Conservation (phyloP, 2,113 vertebrate genomes). For the Glaucomys volans region DNA sequence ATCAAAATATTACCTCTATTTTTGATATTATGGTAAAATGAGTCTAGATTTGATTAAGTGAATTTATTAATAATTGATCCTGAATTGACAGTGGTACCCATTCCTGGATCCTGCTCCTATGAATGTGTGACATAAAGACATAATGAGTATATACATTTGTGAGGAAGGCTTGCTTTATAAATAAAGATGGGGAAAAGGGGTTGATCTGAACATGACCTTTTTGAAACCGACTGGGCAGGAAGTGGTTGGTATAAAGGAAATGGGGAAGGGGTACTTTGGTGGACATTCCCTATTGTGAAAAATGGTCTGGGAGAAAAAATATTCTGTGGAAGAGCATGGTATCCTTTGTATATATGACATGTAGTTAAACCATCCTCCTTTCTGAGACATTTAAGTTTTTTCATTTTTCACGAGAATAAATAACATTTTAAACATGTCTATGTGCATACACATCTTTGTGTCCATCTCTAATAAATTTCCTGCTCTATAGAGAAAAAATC, state of each 20-base stretch:
- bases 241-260: not conserved
- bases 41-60: not conserved
- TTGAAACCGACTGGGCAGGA: not conserved
- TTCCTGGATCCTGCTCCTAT: not conserved
- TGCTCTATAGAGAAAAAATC: not conserved
- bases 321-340: not conserved
- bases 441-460: not conserved
- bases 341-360: not conserved
- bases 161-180: not conserved
- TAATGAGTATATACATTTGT: not conserved
- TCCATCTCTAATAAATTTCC: not conserved
- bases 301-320: not conserved
- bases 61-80: not conserved
- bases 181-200: not conserved
- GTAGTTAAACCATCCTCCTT: not conserved
- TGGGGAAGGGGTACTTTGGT: not conserved
- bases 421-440: not conserved
- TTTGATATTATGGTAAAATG: not conserved
- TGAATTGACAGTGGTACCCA: not conserved
- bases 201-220: not conserved
- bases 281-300: not conserved
- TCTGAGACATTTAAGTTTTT: not conserved
- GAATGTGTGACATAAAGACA: not conserved
- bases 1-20: not conserved
- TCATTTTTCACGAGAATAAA: slow-evolving; percentile 22